phyloP scores from a whole-genome alignment of 2,113 vertebrate species.

The Oryzias celebensis region DNA sequence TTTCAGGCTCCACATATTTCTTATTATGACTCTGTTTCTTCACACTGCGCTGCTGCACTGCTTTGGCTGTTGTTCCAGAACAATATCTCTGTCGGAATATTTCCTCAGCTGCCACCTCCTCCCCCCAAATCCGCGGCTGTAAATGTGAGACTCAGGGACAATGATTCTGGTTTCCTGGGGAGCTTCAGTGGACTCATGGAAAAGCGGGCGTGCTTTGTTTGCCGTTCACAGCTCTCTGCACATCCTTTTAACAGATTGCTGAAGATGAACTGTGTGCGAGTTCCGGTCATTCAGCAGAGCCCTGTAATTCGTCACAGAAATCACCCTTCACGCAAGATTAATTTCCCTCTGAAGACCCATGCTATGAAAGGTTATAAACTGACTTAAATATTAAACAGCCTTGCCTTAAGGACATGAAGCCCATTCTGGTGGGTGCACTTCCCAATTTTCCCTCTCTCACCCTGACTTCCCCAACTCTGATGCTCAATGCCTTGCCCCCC shows the following conservation, averaged over 20 bases:
- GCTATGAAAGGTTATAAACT: slow-evolving; percentile 72
- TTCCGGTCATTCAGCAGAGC: slow-evolving; percentile 43
- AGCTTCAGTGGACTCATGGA: neutral
- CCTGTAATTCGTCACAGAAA: slow-evolving; percentile 61
- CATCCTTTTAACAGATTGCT: slow-evolving; percentile 30
- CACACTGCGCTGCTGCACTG: too few relatives aligned
- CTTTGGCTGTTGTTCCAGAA: too few relatives aligned
- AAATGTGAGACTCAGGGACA: too few relatives aligned
- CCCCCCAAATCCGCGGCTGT: too few relatives aligned
- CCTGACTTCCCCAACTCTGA: slow-evolving; percentile 24
- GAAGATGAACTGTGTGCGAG: slow-evolving; percentile 47
- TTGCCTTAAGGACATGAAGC: slow-evolving; percentile 69
- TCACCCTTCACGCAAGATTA: slow-evolving; percentile 74
- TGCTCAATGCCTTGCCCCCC: slow-evolving; percentile 12
- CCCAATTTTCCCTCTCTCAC: slow-evolving; percentile 26
- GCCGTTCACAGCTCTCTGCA: slow-evolving; percentile 2
- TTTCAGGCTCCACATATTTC: too few relatives aligned
- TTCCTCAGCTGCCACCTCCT: too few relatives aligned
- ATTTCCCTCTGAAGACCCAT: slow-evolving; percentile 58
- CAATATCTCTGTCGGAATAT: too few relatives aligned
- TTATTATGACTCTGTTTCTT: too few relatives aligned
- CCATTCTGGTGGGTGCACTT: slow-evolving; percentile 54
- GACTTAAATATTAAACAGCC: slow-evolving; percentile 75
- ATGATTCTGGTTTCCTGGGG: too few relatives aligned
- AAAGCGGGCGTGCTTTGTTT: slow-evolving; percentile 17